Conservation (phyloP, 2,797 vertebrate species). For the Luscinia luscinia region DNA sequence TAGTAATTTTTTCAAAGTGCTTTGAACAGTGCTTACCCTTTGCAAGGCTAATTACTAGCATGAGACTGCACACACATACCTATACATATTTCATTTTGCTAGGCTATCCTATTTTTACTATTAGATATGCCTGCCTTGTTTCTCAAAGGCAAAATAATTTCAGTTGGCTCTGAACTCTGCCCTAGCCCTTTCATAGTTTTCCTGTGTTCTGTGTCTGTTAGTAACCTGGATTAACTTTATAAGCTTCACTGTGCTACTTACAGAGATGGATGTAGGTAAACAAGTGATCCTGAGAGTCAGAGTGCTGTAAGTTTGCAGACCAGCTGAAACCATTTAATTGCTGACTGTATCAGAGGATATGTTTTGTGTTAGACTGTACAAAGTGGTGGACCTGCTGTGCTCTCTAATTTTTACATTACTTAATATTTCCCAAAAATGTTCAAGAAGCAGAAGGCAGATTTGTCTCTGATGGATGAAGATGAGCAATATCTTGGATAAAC, state of each 20-base stretch:
- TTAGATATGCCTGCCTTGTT: conserved; percentile 11
- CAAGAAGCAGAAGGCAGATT: background rate
- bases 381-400: background rate
- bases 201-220: background rate
- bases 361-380: background rate
- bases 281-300: background rate
- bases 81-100: background rate
- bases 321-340: background rate
- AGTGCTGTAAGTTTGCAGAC: background rate
- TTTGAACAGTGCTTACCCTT: conserved; percentile 53
- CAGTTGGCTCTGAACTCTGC: background rate
- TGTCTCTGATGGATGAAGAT: background rate
- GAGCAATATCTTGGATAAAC: background rate
- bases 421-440: background rate
- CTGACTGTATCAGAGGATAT: background rate
- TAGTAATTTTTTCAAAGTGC: conserved; percentile 27
- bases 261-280: background rate
- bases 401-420: background rate
- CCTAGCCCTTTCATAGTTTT: background rate
- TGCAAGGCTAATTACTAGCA: conserved; percentile 20
- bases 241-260: background rate
- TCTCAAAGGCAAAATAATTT: conserved; percentile 28
- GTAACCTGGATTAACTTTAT: background rate
- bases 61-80: background rate
- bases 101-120: background rate